These are phyloP conservation scores for Labeo catla DNA, from an alignment of 2,113 vertebrate genomes.

Conservation along the genomic window DNA sequence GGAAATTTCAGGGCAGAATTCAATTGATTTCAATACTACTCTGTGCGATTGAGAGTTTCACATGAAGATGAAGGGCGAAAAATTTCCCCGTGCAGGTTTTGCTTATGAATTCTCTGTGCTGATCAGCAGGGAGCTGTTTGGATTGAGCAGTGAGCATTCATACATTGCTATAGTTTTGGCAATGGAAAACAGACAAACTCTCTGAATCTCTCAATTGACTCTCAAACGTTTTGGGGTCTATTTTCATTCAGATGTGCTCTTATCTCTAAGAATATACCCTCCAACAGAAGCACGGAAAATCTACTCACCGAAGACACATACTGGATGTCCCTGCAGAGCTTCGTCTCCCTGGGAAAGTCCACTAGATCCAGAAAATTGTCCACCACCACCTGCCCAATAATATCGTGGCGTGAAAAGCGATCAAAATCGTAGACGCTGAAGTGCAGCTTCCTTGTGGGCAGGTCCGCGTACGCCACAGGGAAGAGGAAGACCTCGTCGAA, in stretches of 20 bases:
- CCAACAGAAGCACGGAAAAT: background rate
- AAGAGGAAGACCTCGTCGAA: conserved; percentile 99
- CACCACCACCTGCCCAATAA: conserved; percentile 97
- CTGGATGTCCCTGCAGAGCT: conserved; percentile 93
- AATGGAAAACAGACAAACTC: no score
- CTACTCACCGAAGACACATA: conserved; percentile 95
- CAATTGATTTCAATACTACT: no score
- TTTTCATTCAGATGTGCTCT: background rate
- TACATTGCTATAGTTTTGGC: no score
- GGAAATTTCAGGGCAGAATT: no score
- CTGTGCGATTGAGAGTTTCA: no score
- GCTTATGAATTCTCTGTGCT: no score
- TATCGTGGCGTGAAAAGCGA: conserved; percentile 96
- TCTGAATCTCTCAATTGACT: background rate
- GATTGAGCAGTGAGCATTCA: no score
- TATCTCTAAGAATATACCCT: background rate
- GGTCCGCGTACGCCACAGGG: conserved; percentile 92
- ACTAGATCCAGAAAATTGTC: conserved; percentile 98
- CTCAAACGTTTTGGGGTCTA: background rate
- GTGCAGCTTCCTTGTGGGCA: conserved; percentile 92
- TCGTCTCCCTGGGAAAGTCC: conserved; percentile 96
- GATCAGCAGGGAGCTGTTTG: no score
- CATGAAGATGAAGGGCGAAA: no score
- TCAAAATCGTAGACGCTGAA: conserved; percentile 99
- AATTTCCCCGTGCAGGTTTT: no score